Evolutionary conservation across 2,797 vertebrate species (phyloP).

Genomic region (Siniperca undulata): DNA sequence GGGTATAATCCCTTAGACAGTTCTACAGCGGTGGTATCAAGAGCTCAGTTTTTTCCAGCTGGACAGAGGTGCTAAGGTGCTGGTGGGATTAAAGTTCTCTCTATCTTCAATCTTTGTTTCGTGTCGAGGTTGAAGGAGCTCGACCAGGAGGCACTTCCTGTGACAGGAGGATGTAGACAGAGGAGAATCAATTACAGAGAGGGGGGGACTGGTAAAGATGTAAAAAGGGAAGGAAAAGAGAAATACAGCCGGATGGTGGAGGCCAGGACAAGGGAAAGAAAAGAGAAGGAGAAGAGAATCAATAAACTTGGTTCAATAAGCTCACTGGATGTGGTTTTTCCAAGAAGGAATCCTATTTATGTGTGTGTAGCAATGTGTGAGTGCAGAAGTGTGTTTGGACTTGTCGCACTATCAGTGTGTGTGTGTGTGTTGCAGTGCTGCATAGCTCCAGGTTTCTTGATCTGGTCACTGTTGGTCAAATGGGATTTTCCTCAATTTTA

Average conservation of each 20-base stretch:
- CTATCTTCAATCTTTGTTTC: conserved; percentile 18
- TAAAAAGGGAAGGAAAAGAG: conserved; percentile 31
- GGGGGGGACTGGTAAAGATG: conserved; percentile 23
- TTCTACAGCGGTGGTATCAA: not conserved
- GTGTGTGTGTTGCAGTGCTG: not conserved
- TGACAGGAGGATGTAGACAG: conserved; percentile 47
- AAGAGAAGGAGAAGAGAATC: conserved; percentile 48
- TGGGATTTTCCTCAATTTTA: conserved; percentile 38
- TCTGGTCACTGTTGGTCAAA: conserved; percentile 39
- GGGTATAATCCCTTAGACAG: not conserved
- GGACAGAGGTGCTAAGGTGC: not conserved
- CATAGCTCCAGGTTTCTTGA: conserved; percentile 33
- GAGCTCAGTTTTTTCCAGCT: not conserved
- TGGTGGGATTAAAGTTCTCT: conserved; percentile 27
- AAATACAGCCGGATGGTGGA: conserved; percentile 21
- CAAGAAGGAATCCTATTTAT: conserved; percentile 31
- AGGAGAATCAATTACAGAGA: conserved; percentile 57
- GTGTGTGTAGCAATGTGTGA: conserved; percentile 29
- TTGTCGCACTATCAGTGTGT: not conserved
- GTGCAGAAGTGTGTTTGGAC: not conserved
- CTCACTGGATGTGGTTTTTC: conserved; percentile 35
- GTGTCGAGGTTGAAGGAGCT: conserved; percentile 29
- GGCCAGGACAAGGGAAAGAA: conserved; percentile 22
- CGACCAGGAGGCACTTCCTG: conserved; percentile 28
- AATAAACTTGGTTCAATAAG: conserved; percentile 53